These are phyloP conservation scores for Chrysina gloriosa DNA, from an alignment of 2,888 invertebrate species.

Conservation along the genomic window DNA sequence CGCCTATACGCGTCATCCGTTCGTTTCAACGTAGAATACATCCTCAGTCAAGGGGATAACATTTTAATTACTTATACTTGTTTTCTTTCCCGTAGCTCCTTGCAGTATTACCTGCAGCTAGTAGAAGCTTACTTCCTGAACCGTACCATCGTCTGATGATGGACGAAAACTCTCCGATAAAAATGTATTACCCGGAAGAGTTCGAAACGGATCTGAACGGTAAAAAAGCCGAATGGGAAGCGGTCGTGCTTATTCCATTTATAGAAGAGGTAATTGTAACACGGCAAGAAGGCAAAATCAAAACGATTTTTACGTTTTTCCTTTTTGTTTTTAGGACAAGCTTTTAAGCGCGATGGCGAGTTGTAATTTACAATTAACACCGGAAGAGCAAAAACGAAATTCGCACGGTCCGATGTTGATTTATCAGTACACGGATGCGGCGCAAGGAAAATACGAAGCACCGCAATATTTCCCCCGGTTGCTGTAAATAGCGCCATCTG, in stretches of 20 bases:
- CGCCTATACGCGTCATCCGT: no score
- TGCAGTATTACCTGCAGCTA: conserved; percentile 89
- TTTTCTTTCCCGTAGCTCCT: conserved; percentile 70
- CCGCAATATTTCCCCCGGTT: conserved; percentile 74
- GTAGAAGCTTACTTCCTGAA: conserved; percentile 80
- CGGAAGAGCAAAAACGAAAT: conserved; percentile 81
- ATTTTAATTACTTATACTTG: background rate
- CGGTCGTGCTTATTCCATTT: conserved; percentile 92
- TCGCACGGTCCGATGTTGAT: conserved; percentile 88
- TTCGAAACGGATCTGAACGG: conserved; percentile 97
- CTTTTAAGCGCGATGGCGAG: conserved; percentile 82
- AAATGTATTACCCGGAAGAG: conserved; percentile 89
- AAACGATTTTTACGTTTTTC: conserved; percentile 7
- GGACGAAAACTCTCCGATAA: conserved; percentile 80
- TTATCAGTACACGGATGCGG: conserved; percentile 74
- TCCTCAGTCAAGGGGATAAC: no score
- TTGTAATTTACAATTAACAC: conserved; percentile 73
- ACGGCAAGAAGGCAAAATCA: background rate
- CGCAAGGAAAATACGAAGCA: conserved; percentile 70
- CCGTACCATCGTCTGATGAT: conserved; percentile 86
- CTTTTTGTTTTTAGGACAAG: conserved; percentile 65
- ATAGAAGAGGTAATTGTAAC: conserved; percentile 78
- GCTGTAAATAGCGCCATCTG: conserved; percentile 70
- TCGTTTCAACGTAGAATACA: no score
- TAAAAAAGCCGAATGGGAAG: conserved; percentile 96